Conservation (phyloP, 1,140 invertebrate species). For the Leptoteleia sp. region DNA sequence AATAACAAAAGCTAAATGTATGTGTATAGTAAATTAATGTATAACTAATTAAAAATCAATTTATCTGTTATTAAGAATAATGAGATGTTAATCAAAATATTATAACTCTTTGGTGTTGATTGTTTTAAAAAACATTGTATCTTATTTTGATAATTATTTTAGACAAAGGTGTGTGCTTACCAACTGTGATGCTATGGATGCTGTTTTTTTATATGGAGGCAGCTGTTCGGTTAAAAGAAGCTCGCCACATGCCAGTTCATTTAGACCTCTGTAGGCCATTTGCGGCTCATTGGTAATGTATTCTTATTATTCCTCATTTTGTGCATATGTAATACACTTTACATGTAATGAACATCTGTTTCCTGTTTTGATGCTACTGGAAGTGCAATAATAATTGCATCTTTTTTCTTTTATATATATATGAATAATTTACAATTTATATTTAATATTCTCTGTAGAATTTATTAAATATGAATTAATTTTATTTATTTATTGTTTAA, state of each 20-base stretch:
- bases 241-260: conserved; percentile 93
- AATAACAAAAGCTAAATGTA: too few species aligned
- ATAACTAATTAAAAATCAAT: too few species aligned
- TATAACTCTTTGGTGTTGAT: too few species aligned
- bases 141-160: conserved; percentile 68
- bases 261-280: conserved; percentile 98
- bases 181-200: conserved; percentile 96
- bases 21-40: too few species aligned
- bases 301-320: conserved; percentile 46
- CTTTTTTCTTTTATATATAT: not conserved
- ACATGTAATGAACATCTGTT: conserved; percentile 33
- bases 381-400: conserved; percentile 8
- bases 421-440: too few species aligned
- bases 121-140: too few species aligned
- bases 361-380: conserved; percentile 15
- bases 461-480: too few species aligned
- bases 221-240: conserved; percentile 91
- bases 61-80: too few species aligned
- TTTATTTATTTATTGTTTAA: too few species aligned
- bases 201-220: conserved; percentile 98
- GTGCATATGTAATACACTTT: conserved; percentile 17
- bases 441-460: too few species aligned
- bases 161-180: conserved; percentile 96
- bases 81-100: too few species aligned
- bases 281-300: conserved; percentile 96